Base-by-base conservation (phyloP, 2,888 invertebrate species). In the Cataglyphis albicans region DNA sequence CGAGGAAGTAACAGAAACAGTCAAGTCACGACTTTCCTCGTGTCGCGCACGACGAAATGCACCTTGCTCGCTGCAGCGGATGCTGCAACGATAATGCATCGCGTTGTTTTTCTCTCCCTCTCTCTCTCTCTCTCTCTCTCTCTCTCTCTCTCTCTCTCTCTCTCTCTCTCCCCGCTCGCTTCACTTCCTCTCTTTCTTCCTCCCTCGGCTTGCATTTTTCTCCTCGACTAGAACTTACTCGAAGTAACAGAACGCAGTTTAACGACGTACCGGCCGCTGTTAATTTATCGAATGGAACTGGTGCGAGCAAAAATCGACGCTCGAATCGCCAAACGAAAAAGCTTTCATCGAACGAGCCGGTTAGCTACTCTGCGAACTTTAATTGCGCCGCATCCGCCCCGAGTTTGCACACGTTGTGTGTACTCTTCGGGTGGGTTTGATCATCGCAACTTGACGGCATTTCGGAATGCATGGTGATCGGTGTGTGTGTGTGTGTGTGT, bases 21-120 rank as follows among this genome's bases (percentile, higher is more conserved):
- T 67, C 78, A 83, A 90, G 88, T 88, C 89, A 89, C 88, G 88
- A 89, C 86, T 90, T 89, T 89, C 88, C 82, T 85, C 85, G 57
- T 67, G 82, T 38, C 15, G 29, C 38, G 82, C 85, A 83, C 82
- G 78, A 72, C 48, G 76, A 68, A 84, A 88, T 85, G 80, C 85
- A 90, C 88, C 89, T 90, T 87, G 86, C 89, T 64, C 73, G 74
- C 70, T 61, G 41, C 80, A 65, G 32, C 35, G 29, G 35, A 82
- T 73, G 70, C 18, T n/a, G 44, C 61, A 82, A 64, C 86, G 75
- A 87, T 85, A 82, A 83, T 84, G 63, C 78, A 67, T 84, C 83
- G 81, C 82, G 75, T 82, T 89, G 82, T 87, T 87, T 82, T 70
- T 25, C 44, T 18, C 41, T 35, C 38, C 57, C 38, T 59, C 6